Evolutionary conservation across 2,113 vertebrate genomes (phyloP), one percentile per base, ranked within the genome.

Genomic region (Sporophila hypoxantha): DNA sequence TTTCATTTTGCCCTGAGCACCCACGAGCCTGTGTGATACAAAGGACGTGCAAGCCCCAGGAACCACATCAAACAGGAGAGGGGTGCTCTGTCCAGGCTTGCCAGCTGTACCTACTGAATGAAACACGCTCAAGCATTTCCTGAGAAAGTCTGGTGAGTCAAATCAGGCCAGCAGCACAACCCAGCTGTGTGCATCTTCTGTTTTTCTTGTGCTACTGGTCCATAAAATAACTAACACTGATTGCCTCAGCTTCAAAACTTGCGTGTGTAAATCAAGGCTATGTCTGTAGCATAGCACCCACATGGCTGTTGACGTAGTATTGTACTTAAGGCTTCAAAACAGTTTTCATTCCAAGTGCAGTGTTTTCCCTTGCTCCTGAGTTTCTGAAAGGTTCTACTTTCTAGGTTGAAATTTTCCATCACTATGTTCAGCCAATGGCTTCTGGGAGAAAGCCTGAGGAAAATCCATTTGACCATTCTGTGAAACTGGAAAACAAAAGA

Each of bases 391-490:
- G 67, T 93, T 86, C 88, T 88, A 84, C 90, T 94, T 94, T 95
- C 93, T 93, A 95, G 94, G 85, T 75, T 94, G 94, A 95, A 95
- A 94, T 94, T 95, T 95, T 93, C 95, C 94, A 93, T 90, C 64
- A 74, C 67, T 70, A 30, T 62, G 37, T 67, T 84, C 77, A 92
- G 94, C 93, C 94, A 90, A 34, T 91, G 80, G 81, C 64, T 90
- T 89, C 71, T 84, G 56, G 78, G 91, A 91, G 75, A 82, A 92
- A 76, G 70, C 81, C 64, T 76, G 83, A 95, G 88, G 88, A 92
- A 95, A 92, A 94, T 84, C 85, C 85, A 74, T 76, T 84, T 5
- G 0, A 84, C 70, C 69, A 78, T 88, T 86, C 83, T 84, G 67
- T 86, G 77, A 90, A 88, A 83, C 59, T 92, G 85, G 87, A 94